phyloP scores from a whole-genome alignment of 2,888 invertebrate genomes.

The Coecobrya sp. region DNA sequence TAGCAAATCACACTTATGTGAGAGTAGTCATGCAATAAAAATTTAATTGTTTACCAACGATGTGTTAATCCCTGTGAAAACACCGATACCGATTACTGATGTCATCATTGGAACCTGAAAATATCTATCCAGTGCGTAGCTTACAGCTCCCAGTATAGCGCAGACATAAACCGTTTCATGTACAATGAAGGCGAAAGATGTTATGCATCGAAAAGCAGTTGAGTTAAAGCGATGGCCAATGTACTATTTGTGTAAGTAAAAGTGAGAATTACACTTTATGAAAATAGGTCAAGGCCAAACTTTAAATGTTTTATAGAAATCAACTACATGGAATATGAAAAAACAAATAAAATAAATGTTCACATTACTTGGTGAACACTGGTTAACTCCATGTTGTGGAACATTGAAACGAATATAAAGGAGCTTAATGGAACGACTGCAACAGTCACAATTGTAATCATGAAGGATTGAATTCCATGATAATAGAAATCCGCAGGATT shows the following conservation, averaged over 20 bases:
- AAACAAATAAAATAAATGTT: not conserved
- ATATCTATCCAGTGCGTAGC: conserved; percentile 71
- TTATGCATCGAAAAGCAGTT: conserved; percentile 65
- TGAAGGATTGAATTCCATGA: conserved; percentile 83
- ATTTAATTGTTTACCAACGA: conserved; percentile 69
- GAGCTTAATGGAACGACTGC: conserved; percentile 81
- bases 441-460: conserved; percentile 75
- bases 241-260: conserved; percentile 76
- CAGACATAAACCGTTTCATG: conserved; percentile 65
- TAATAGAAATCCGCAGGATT: conserved; percentile 83
- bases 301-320: too few relatives aligned
- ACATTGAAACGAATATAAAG: conserved; percentile 82
- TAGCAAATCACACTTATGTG: not conserved
- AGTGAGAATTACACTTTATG: not conserved
- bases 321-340: too few relatives aligned
- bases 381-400: conserved; percentile 83
- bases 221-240: conserved; percentile 76
- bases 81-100: conserved; percentile 78
- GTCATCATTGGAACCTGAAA: conserved; percentile 73
- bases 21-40: not conserved
- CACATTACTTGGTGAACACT: conserved; percentile 83
- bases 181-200: conserved; percentile 69
- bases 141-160: conserved; percentile 59
- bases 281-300: not conserved
- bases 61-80: conserved; percentile 78